Base-by-base conservation (phyloP, 2,113 vertebrate genomes). In the Poecilia latipinna region DNA sequence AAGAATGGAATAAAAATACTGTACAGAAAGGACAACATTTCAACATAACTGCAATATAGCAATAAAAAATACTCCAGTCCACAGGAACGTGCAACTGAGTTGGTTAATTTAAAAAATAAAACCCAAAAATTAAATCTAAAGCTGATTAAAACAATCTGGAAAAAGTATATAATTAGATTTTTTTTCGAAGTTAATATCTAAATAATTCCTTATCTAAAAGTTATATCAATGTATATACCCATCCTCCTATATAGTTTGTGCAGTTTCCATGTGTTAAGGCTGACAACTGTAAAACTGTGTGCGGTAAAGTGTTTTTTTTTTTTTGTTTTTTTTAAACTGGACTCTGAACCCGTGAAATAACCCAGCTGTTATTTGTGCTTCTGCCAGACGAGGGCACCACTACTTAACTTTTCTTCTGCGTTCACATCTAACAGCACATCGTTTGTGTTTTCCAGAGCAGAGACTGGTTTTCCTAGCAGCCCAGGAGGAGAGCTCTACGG, bases 391-490 rank as follows among this genome's bases (percentile, higher is more conserved):
- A 79, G 76, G 79, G 88, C 81, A 31, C 31, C 74, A 60, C 67
- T 72, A 1, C 17, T 62, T 74, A 70, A 28, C 29, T 15, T 67
- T 65, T 62, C 11, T 57, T 80, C 11, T 72, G 26, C 32, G 8
- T 42, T 74, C 5, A 31, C 33, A 28, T 73, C 51, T 64, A 82
- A 73, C 31, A 8, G 32, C 37, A 2, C 0, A 3, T 39, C 0
- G 75, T 82, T 26, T 8, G 61, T 63, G 61, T 31, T 6, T 82
- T 76, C 71, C 92, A 97, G 97, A 96, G 91, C 97, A 98, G 87
- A 92, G 96, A 91, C 95, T 97, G 92, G 96, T 96, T 3, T 96
- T 96, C 90, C 96, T 97, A 82, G 93, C 96, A 87, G 95, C 95
- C 89, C 93, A 93, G 82, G 97, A 98, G 82, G 96, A 96, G 87